Evolutionary conservation across 2,113 vertebrate species (phyloP), one percentile per base, ranked within the genome.

Genomic region (Dasypus novemcinctus): DNA sequence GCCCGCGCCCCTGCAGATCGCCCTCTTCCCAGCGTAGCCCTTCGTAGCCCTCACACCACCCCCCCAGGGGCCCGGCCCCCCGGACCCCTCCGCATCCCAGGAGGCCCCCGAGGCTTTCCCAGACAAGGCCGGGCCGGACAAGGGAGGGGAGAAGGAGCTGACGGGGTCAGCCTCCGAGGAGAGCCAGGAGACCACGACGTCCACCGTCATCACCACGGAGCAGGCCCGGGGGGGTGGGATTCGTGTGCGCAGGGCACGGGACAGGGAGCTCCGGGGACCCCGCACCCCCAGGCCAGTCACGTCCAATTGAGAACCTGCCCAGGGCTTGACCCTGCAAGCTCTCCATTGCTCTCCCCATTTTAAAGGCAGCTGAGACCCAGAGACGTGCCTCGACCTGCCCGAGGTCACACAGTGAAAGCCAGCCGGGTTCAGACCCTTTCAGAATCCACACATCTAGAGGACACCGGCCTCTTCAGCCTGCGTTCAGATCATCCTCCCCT

Each of bases 181-280:
- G 66, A 97, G 85, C 75, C 98, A 98, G 87, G 98, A 98, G 41
- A 98, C 98, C 69, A 98, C 98, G 27, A 98, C 98, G 0, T 97
- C 98, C 97, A 98, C 98, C 96, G 98, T 98, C 78, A 98, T 97
- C 11, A 99, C 98, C 74, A 96, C 95, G 0, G 99, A 98, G 94
- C 98, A 97, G 96, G 97, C 95, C 0, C 98, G 98, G 1, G 98
- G 99, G 99, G 97, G 0, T n/a, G 68, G 23, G 7, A 10, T 59
- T 3, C 69, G 17, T 11, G 5, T 0, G 27, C 1, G 10, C 29
- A 31, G 61, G 29, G 29, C 12, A n/a, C n/a, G 1, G 7, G 13
- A 12, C 2, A 4, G 1, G 7, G 52, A 17, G 2, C n/a, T 7
- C 41, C 27, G 0, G 29, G 27, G 49, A 15, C 33, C 2, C 38